Conservation (phyloP, 1,140 invertebrate species). For the Temnothorax nylanderi region DNA sequence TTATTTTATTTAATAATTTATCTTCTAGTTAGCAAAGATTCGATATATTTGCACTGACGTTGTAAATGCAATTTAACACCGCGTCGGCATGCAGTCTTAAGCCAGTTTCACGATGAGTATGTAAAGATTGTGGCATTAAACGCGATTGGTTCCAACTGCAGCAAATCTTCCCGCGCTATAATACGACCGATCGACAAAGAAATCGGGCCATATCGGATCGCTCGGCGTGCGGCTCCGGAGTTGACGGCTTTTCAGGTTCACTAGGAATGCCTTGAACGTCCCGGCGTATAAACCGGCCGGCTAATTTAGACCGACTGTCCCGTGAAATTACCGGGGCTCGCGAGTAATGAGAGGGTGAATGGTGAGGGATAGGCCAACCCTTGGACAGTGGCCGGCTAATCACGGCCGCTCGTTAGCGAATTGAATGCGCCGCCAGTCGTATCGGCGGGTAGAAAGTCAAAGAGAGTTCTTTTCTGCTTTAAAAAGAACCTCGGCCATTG, state of each 20-base stretch:
- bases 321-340: constrained; percentile 81
- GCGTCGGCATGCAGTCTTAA: not conserved
- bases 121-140: constrained; percentile 43
- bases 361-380: constrained; percentile 77
- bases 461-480: constrained; percentile 64
- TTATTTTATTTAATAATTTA: constrained; percentile 4
- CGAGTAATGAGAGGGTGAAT: constrained; percentile 82
- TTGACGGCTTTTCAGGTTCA: constrained; percentile 70
- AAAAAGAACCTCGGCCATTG: constrained; percentile 37
- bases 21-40: not conserved
- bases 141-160: constrained; percentile 39
- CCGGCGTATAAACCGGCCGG: constrained; percentile 72
- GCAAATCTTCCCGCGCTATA: constrained; percentile 22
- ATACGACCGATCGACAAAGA: constrained; percentile 59
- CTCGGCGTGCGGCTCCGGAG: constrained; percentile 21
- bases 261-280: constrained; percentile 68
- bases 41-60: not conserved
- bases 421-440: constrained; percentile 77
- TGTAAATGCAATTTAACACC: not conserved
- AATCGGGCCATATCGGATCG: constrained; percentile 61
- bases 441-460: constrained; percentile 71
- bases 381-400: constrained; percentile 80
- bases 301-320: constrained; percentile 83
- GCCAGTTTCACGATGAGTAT: not conserved
- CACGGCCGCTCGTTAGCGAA: constrained; percentile 82